Evolutionary conservation across 2,888 invertebrate species (phyloP), one percentile per base, ranked within the genome.

Genomic region (Callinectes sapidus): DNA sequence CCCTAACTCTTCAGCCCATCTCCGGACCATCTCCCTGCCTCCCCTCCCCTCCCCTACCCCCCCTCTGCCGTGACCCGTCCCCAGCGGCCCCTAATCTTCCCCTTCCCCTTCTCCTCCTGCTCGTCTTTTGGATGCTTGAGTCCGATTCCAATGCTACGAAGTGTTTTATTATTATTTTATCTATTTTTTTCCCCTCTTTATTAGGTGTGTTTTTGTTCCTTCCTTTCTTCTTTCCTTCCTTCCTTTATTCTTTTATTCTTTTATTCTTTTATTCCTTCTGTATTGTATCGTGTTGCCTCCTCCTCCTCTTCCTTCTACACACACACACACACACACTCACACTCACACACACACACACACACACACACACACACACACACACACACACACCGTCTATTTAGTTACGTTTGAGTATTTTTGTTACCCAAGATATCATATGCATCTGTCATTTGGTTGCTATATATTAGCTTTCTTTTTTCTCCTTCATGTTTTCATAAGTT

Each of bases 81-180:
- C 39, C n/a, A 32, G 77, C 32, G 96, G n/a, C 97, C 95, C 5
- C 96, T 96, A 2, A 96, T 96, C 23, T 86, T 39, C 14, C 54
- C 28, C 28, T n/a, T n/a, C n/a, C n/a, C n/a, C n/a, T n/a, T n/a
- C 87, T 13, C 55, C 10, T 6, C 35, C 28, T 48, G 18, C 54
- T 87, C 87, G 28, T 54, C 39, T 35, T 2, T 18, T 18, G 61
- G 61, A 18, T 61, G 61, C 5, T 16, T 2, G 16, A 5, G 61
- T 61, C 18, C 16, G 61, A 2, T 61, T 61, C 10, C 14, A 1
- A 61, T 1, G 61, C 23, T 61, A 61, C 18, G 86, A n/a, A 3
- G 2, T 32, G 5, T 1, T 3, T 32, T 48, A 18, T 32, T 39
- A n/a, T n/a, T n/a, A n/a, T n/a, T n/a, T n/a, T n/a, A n/a, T n/a